Conservation (phyloP, 2,797 vertebrate genomes). For the Micrastur ruficollis region DNA sequence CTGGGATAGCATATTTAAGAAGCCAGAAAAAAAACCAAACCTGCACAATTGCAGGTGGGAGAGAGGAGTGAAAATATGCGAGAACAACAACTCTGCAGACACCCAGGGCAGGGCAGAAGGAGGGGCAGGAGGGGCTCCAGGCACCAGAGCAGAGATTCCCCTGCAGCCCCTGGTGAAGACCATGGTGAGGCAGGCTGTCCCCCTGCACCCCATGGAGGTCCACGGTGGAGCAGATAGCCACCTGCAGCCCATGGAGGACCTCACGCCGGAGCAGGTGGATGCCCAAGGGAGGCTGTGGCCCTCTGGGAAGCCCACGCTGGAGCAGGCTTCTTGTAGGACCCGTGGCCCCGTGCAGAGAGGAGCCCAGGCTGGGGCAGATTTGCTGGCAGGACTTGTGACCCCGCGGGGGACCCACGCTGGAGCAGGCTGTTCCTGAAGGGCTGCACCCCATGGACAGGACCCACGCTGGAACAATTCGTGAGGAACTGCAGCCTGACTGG, state of each 20-base stretch:
- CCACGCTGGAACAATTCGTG: too few species aligned
- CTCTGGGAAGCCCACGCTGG: background rate
- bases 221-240: too few species aligned
- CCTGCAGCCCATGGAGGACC: background rate
- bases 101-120: too few species aligned
- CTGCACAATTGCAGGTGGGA: background rate
- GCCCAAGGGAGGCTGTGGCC: too few species aligned
- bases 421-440: background rate
- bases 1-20: background rate
- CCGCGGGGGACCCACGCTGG: rapidly evolving
- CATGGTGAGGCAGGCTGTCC: too few species aligned
- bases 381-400: background rate
- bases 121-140: too few species aligned
- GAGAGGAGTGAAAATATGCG: background rate
- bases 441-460: too few species aligned
- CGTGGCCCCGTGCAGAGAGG: background rate
- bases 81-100: background rate
- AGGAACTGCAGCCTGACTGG: too few species aligned
- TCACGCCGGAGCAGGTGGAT: too few species aligned
- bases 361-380: background rate
- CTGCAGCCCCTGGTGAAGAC: too few species aligned
- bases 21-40: background rate
- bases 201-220: too few species aligned
- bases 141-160: too few species aligned
- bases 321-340: background rate